Evolutionary conservation across 2,888 invertebrate species (phyloP), one percentile per base, ranked within the genome.

Genomic region (Lasioglossum pauxillum): DNA sequence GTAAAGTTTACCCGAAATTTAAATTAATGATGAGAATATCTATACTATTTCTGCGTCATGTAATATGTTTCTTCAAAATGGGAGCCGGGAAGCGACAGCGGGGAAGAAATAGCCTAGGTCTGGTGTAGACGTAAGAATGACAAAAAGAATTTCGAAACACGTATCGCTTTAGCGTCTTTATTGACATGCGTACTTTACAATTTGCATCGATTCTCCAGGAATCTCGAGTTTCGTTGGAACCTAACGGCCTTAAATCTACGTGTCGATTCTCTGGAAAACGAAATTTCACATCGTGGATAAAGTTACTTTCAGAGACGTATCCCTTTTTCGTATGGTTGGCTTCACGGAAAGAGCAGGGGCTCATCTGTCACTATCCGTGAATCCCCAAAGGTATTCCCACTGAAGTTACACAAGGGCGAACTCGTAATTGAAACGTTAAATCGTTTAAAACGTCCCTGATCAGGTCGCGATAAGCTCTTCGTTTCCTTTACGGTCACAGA

Each of bases 261-360:
- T 14, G 75, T 16, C 49, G 76, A 60, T 82, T 23, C 60, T 38
- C 75, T 53, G 80, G 38, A 75, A 88, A 86, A 87, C 44, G 38
- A 81, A 78, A 27, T 60, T 77, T 74, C 7, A 46, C 38, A 16
- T 69, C 64, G 27, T 31, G 57, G 80, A 80, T n/a, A 16, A 64
- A 78, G 76, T 73, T 75, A 83, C 80, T 86, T 76, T 80, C 75
- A 44, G 60, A 77, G 67, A 46, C 41, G 35, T 8, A 57, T 5
- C 49, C 67, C 4, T 64, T 35, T 19, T 16, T 16, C 31, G 19
- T 64, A 41, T 5, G 23, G 10, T 12, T 16, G 27, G 14, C 41
- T 81, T 64, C 75, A 80, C 87, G 89, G 38, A 90, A 88, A 75
- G 86, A 90, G 87, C 90, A 88, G 89, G 91, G 92, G 91, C 93